phyloP scores from a whole-genome alignment of 2,113 vertebrate species.

The Eupsittula cactorum region DNA sequence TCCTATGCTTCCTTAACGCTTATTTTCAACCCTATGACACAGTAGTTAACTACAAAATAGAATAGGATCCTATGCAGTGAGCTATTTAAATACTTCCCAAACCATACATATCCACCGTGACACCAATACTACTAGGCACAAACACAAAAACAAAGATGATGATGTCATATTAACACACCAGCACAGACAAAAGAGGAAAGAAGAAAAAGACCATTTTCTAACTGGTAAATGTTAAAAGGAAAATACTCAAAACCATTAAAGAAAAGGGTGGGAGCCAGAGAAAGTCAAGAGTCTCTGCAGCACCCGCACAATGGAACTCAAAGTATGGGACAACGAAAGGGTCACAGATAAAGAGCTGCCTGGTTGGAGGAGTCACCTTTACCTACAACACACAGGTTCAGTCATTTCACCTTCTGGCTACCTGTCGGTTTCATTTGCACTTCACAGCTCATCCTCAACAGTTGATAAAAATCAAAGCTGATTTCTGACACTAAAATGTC shows the following conservation, averaged over 20 bases:
- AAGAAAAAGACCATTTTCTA: not conserved
- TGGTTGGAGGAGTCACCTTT: not conserved
- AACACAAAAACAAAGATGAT: not conserved
- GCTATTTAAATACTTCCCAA: not conserved
- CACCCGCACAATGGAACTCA: not conserved
- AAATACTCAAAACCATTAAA: not conserved
- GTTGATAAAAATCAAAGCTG: slow-evolving; percentile 38
- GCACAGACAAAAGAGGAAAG: rapidly evolving
- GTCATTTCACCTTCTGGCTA: slow-evolving; percentile 34
- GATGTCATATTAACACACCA: not conserved
- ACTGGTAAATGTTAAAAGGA: not conserved
- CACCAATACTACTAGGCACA: not conserved
- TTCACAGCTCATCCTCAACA: not conserved
- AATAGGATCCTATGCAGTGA: not conserved
- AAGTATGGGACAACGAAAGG: not conserved
- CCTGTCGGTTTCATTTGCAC: not conserved
- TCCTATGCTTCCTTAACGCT: rapidly evolving
- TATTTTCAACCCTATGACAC: not conserved
- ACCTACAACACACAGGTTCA: not conserved
- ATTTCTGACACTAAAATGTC: not conserved
- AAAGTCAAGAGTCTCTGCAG: not conserved
- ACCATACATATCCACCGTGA: rapidly evolving
- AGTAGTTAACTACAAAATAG: not conserved
- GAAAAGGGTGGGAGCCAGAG: not conserved
- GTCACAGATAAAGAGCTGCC: not conserved